Percentiles rank a stretch among this genome's conserved stretches.
Conservation (phyloP, 2,113 vertebrate species). For the Elanoides forficatus region DNA sequence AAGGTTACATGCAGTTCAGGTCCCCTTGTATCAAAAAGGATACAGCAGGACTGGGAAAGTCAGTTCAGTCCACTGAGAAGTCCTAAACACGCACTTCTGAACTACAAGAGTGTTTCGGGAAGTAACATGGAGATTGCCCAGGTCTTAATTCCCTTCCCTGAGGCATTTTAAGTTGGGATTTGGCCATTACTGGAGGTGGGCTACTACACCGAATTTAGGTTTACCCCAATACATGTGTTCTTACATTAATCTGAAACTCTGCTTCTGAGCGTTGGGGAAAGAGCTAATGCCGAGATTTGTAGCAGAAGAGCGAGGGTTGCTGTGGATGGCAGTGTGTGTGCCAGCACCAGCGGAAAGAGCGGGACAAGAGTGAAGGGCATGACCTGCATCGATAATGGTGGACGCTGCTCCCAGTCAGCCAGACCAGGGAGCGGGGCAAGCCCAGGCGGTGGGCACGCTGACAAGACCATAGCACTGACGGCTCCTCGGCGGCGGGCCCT, state of each 20-base stretch:
- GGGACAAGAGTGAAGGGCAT: neutral
- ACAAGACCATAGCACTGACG: neutral
- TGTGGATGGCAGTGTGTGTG: neutral
- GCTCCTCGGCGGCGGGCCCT: neutral
- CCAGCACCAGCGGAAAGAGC: neutral
- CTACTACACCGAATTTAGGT: neutral
- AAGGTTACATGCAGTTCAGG: neutral
- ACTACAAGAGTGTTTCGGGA: neutral
- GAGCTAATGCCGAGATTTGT: neutral
- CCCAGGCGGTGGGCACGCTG: fast-evolving
- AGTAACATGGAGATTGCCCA: neutral
- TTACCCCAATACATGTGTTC: neutral
- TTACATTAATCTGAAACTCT: neutral
- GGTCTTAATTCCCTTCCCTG: neutral
- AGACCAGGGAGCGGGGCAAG: no score
- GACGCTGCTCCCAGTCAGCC: neutral
- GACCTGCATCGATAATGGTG: neutral
- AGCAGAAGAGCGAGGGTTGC: neutral
- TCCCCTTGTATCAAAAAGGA: neutral
- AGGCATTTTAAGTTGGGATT: neutral
- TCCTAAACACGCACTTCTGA: neutral
- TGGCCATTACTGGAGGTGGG: neutral
- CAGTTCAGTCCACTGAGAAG: neutral
- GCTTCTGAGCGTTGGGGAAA: neutral
- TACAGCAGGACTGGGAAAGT: neutral